Conservation (phyloP, 2,797 vertebrate genomes). For the Spinibarbus caldwelli region DNA sequence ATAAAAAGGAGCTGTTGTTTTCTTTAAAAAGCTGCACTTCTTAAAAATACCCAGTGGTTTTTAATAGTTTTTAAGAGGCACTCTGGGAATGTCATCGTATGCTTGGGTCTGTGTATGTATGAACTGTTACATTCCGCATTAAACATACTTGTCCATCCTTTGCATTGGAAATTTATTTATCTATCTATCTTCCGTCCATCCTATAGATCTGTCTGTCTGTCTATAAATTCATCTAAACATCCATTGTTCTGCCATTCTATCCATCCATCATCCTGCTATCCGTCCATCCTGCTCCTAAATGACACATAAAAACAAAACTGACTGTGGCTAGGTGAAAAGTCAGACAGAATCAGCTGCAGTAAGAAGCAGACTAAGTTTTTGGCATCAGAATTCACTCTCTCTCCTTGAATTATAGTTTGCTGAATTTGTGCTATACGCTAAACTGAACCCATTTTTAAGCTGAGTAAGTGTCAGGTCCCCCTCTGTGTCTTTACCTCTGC, state of each 20-base stretch:
- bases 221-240: not conserved
- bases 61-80: constrained; percentile 29
- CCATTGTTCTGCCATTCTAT: too few species aligned
- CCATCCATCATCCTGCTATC: too few species aligned
- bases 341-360: not conserved
- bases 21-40: constrained; percentile 5
- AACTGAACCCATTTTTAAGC: not conserved
- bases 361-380: not conserved
- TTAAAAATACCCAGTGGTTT: constrained; percentile 10
- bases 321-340: not conserved
- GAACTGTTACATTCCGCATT: not conserved
- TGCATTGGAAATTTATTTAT: not conserved
- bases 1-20: constrained; percentile 22
- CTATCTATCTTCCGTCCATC: not conserved
- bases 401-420: not conserved
- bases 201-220: not conserved
- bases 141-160: not conserved
- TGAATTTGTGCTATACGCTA: not conserved
- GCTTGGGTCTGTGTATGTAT: not conserved
- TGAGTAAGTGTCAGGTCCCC: too few species aligned
- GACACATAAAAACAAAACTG: not conserved
- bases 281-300: not conserved
- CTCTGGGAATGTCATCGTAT: not conserved
- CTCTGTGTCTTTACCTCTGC: not conserved
- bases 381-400: not conserved